Base-by-base conservation (phyloP, 2,113 vertebrate species). In the Scomber colias region DNA sequence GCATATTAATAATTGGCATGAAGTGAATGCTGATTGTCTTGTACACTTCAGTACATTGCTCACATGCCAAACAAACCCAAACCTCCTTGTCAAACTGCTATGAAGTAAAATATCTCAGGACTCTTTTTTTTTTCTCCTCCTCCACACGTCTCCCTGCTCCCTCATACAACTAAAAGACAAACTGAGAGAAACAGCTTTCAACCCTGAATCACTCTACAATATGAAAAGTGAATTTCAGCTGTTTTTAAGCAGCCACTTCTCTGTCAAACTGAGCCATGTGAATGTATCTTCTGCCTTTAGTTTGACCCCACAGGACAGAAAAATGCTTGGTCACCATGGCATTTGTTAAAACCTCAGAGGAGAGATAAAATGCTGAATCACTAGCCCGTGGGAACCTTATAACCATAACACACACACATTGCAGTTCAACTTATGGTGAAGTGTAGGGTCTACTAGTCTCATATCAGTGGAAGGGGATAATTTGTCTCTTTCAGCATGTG, bases 1-100 rank as follows among this genome's bases (percentile, higher is more conserved):
- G 69, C 83, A 83, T 87, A 87, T 89, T 84, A 86, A 87, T 84
- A 77, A 90, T 80, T 87, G 87, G 82, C 89, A 70, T 49, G 60
- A 62, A 61, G 54, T 67, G 82, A 86, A 89, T 72, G 73, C 77
- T 84, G 90, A 91, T 80, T 79, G 75, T 68, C 79, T 81, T 71
- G 79, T 80, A 79, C 71, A 54, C 75, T 71, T 79, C 71, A 69
- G 73, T 31, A 49, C 79, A 77, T 17, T 65, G 81, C 81, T 81
- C 87, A 84, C 83, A 90, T 89, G 85, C 82, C 80, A 71, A 83
- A 74, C 72, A 50, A 57, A 79, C 85, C 53, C 45, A 70, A 82
- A 80, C 65, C 55, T 63, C 51, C 69, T 70, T 50, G 77, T 85
- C 82, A 40, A 27, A 84, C 30, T 63, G 77, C 71, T 75, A 2